These are phyloP conservation scores for Sylvilagus floridanus DNA, from an alignment of 2,797 vertebrate genomes.

Conservation along the genomic window DNA sequence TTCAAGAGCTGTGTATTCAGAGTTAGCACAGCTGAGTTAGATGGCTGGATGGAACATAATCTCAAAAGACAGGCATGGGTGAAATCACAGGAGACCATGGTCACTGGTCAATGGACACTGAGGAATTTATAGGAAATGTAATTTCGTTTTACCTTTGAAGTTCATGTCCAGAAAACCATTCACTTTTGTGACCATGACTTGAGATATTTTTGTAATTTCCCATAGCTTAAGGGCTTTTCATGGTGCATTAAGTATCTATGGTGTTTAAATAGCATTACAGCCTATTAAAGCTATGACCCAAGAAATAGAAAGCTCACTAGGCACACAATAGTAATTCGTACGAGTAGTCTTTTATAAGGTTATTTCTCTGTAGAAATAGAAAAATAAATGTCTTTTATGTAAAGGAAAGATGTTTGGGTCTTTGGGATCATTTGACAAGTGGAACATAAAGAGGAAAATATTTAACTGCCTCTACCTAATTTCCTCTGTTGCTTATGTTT, in stretches of 20 bases:
- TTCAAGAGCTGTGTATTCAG: background rate
- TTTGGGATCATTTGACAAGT: background rate
- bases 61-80: background rate
- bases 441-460: background rate
- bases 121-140: conserved; percentile 46
- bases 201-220: conserved; percentile 74
- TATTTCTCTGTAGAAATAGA: conserved; percentile 60
- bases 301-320: conserved; percentile 57
- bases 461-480: conserved; percentile 3
- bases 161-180: conserved; percentile 68
- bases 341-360: conserved; percentile 57
- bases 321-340: conserved; percentile 49
- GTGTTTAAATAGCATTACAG: conserved; percentile 69
- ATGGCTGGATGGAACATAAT: background rate
- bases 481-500: conserved; percentile 40
- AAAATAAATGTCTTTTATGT: background rate
- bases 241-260: conserved; percentile 65
- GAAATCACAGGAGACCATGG: background rate
- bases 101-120: conserved; percentile 17
- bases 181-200: conserved; percentile 49
- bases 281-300: conserved; percentile 68
- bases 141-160: conserved; percentile 74
- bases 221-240: conserved; percentile 64
- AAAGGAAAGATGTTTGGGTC: conserved; percentile 24
- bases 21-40: background rate